Evolutionary conservation across 2,797 vertebrate genomes (phyloP).

Genomic region (Botia kubotai): DNA sequence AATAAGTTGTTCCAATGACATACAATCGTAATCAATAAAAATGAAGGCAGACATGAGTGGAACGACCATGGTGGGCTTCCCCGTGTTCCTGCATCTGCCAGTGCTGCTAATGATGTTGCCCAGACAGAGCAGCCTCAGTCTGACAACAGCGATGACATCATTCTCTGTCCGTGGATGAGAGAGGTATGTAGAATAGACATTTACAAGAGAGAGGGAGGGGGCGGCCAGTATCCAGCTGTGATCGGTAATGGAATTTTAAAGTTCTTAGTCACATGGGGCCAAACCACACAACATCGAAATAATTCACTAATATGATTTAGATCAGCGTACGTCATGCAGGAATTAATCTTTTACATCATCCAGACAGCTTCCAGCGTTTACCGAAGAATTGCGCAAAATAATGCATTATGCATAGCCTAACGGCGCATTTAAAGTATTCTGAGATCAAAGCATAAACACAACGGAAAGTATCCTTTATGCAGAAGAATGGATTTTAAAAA

Average conservation of each 20-base stretch:
- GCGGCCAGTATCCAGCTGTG: conserved; percentile 38
- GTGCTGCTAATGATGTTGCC: conserved; percentile 43
- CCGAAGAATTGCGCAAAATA: conserved; percentile 45
- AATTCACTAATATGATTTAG: conserved; percentile 63
- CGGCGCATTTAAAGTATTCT: conserved; percentile 58
- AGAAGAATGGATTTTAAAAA: conserved; percentile 52
- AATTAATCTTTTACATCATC: conserved; percentile 63
- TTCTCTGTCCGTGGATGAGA: conserved; percentile 33
- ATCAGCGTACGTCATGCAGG: conserved; percentile 55
- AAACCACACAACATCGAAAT: conserved; percentile 57
- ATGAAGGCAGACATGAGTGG: conserved; percentile 43
- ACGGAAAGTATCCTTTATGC: conserved; percentile 57
- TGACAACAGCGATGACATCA: conserved; percentile 47
- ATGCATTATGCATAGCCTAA: conserved; percentile 54
- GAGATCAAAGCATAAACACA: conserved; percentile 64
- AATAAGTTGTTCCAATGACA: conserved; percentile 52
- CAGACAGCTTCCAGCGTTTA: conserved; percentile 58
- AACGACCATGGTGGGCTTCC: conserved; percentile 52
- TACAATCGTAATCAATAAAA: conserved; percentile 57
- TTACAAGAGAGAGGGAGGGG: conserved; percentile 40
- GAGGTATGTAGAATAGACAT: conserved; percentile 33
- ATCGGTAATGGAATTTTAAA: conserved; percentile 58
- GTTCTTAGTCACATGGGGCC: conserved; percentile 54
- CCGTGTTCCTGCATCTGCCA: conserved; percentile 43
- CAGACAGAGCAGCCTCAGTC: conserved; percentile 33